Evolutionary conservation across 2,888 invertebrate species (phyloP).

Genomic region (Patella caerulea): DNA sequence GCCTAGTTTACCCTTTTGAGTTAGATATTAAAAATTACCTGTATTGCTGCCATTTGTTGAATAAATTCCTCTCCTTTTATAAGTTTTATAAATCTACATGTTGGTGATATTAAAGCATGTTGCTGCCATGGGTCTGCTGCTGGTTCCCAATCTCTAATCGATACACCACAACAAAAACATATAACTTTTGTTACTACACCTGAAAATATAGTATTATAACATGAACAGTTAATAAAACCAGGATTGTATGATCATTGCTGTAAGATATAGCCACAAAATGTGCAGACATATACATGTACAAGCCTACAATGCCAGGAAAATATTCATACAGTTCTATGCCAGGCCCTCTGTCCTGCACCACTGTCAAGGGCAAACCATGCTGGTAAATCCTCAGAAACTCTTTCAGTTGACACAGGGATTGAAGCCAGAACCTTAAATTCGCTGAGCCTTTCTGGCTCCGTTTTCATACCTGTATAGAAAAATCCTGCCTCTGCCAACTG

Average conservation of each 20-base stretch:
- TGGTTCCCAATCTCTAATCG: neutral
- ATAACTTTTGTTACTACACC: neutral
- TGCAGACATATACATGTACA: no score
- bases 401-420: no score
- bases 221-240: neutral
- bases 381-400: no score
- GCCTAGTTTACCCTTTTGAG: neutral
- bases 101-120: neutral
- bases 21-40: neutral
- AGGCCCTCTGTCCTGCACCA: no score
- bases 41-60: neutral
- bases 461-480: conserved; percentile 2
- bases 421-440: no score
- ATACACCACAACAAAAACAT: conserved; percentile 5
- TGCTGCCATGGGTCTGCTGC: neutral
- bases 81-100: neutral
- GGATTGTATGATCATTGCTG: neutral
- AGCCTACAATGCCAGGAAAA: no score
- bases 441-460: no score
- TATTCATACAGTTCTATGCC: no score
- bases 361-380: no score
- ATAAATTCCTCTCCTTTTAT: neutral
- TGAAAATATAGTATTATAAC: neutral
- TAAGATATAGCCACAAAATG: no score
- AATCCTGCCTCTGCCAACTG: neutral